A percentile compares a stretch with the other conserved stretches of the same genome.
phyloP scores from a whole-genome alignment of 2,888 invertebrate genomes.

The Cheilosia vernalis region DNA sequence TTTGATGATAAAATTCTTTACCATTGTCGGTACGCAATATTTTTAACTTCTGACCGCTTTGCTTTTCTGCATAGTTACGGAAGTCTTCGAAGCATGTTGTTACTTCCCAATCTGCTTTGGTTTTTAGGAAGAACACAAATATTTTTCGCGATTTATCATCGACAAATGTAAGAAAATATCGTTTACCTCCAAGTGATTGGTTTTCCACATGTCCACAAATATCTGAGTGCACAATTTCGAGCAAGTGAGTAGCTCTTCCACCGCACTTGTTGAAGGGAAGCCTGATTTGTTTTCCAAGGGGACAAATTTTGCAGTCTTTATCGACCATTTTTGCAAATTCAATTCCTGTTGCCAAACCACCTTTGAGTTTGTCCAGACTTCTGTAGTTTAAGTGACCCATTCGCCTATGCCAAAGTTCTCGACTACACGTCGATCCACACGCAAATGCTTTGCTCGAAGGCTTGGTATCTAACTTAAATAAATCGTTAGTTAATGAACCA shows the following conservation, averaged over 20 bases:
- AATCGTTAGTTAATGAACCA: not conserved
- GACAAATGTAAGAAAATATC: no score
- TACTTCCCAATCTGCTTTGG: no score
- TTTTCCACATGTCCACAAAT: slow-evolving; percentile 1
- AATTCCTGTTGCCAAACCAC: slow-evolving; percentile 14
- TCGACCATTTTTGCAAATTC: no score
- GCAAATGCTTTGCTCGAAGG: no score
- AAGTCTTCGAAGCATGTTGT: no score
- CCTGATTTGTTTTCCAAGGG: slow-evolving; percentile 76
- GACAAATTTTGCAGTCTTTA: slow-evolving; percentile 41
- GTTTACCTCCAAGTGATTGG: not conserved
- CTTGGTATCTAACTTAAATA: no score
- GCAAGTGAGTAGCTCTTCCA: slow-evolving; percentile 72
- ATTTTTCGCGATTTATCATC: not conserved
- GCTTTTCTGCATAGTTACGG: no score
- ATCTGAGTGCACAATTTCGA: no score
- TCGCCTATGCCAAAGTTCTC: slow-evolving; percentile 24
- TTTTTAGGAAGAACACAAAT: not conserved
- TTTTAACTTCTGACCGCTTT: no score
- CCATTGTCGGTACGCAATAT: no score
- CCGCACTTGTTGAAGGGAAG: slow-evolving; percentile 2
- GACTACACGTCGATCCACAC: no score
- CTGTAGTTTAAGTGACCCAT: slow-evolving; percentile 43
- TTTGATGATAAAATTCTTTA: no score
- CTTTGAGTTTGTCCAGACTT: slow-evolving; percentile 46